Base-by-base conservation (phyloP, 2,113 vertebrate species). In the Cacatua alba region DNA sequence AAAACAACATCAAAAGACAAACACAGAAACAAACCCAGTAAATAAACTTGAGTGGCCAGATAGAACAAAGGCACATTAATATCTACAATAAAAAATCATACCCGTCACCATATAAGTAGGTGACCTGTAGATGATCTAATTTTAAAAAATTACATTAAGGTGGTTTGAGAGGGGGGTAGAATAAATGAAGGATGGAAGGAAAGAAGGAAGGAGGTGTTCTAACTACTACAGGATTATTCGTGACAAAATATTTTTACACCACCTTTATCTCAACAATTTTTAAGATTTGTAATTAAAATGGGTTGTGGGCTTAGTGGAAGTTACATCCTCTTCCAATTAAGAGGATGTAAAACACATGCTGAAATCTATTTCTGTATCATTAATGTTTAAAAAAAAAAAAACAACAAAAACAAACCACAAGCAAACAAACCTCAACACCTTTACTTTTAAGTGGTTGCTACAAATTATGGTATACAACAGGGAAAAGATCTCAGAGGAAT, bases 71-170 rank as follows among this genome's bases (percentile, higher is more conserved):
- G 15, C 25, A 43, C 16, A 3, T 90, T 33, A 76, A 90, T n/a
- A 31, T 49, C 82, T 94, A 65, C 71, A 97, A 94, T 88, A 94
- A 95, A 95, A 96, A 98, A 84, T 52, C 80, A 84, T 71, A 95
- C 26, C 46, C 94, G 84, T 91, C 93, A 96, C 86, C 80, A 82
- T 90, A 53, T 70, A 97, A 96, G 91, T 94, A 95, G 88, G 71
- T 94, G 88, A 96, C 86, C 86, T 97, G 71, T 75, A 92, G 77
- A 82, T 96, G 75, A 97, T 91, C 77, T 96, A 90, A 97, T 97
- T 90, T 37, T 33, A 46, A 84, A 88, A 95, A 81, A 90, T 86
- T 69, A 31, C 16, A 94, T 97, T 97, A 86, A 53, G 20, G 31
- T 69, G 35, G 49, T 59, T 64, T 57, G 14, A 55, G 26, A 15